phyloP scores from a whole-genome alignment of 2,888 invertebrate species.

The Drosophila histrio region DNA sequence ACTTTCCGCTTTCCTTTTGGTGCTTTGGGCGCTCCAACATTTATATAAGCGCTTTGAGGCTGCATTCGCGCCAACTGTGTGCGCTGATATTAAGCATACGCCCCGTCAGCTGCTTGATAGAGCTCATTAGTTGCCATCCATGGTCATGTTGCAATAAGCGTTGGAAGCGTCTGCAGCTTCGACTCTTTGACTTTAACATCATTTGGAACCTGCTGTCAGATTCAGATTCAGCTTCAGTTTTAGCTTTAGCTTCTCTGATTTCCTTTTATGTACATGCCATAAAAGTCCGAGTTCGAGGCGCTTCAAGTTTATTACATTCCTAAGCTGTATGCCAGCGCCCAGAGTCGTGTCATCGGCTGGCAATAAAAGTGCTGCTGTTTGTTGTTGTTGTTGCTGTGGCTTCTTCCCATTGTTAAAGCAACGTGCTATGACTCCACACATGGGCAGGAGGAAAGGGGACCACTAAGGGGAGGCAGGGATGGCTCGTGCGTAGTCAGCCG shows the following conservation, averaged over 20 bases:
- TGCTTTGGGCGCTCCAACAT: conserved; percentile 54
- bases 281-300: conserved; percentile 51
- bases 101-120: conserved; percentile 23
- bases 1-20: conserved; percentile 56
- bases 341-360: conserved; percentile 69
- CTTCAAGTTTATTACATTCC: conserved; percentile 72
- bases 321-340: conserved; percentile 54
- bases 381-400: conserved; percentile 13
- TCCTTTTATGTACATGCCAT: conserved; percentile 71
- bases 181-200: conserved; percentile 56
- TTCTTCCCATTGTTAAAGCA: conserved; percentile 12
- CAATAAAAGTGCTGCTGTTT: conserved; percentile 49
- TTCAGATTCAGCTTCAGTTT: conserved; percentile 1
- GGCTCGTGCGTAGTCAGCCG: conserved; percentile 69
- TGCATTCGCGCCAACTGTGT: conserved; percentile 16
- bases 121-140: conserved; percentile 56
- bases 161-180: conserved; percentile 31
- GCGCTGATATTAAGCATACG: conserved; percentile 67
- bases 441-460: conserved; percentile 1
- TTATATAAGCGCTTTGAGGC: conserved; percentile 63
- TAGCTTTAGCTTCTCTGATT: conserved; percentile 50
- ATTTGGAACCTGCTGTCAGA: conserved; percentile 9
- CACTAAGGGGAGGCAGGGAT: background rate
- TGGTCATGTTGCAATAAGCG: background rate
- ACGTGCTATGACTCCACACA: conserved; percentile 35